Conservation (phyloP, 37 sponge, comb jelly and placozoan genomes). For the Haliclona indistincta region DNA sequence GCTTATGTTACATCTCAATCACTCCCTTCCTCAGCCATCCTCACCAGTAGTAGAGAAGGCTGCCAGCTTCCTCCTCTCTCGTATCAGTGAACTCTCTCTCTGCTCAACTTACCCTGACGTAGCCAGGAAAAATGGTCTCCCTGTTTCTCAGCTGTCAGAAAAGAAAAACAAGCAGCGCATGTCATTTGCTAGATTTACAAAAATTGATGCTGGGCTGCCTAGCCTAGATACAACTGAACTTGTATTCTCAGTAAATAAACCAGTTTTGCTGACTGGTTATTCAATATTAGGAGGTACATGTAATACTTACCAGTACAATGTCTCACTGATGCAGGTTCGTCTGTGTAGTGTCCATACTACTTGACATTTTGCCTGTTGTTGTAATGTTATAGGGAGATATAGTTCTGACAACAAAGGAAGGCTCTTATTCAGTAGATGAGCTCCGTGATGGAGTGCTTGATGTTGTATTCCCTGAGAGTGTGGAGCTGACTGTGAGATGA, state of each 20-base stretch:
- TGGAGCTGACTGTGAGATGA: conserved; percentile 38
- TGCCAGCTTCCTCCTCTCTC: conserved; percentile 63
- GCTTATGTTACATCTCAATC: neutral
- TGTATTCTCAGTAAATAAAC: conserved; percentile 67
- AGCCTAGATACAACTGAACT: conserved; percentile 36
- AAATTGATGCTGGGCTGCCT: conserved; percentile 37
- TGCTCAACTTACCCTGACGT: conserved; percentile 71
- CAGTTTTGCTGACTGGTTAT: conserved; percentile 56
- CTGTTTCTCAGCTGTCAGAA: conserved; percentile 20
- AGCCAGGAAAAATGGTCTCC: conserved; percentile 31
- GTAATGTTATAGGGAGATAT: neutral
- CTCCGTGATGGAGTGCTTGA: conserved; percentile 39
- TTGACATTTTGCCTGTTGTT: neutral
- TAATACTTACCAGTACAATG: conserved; percentile 44
- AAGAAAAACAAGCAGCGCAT: conserved; percentile 46
- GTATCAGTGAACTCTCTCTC: conserved; percentile 77
- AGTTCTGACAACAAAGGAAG: neutral
- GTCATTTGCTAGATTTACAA: conserved; percentile 41
- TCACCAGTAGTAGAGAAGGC: conserved; percentile 55
- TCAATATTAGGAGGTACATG: conserved; percentile 38
- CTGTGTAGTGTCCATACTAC: neutral
- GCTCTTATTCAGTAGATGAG: too few species aligned
- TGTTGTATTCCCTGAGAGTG: conserved; percentile 33
- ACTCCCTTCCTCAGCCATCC: neutral
- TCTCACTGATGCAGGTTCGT: conserved; percentile 22